These are phyloP conservation scores for Cynodonichthys magdalenae DNA, from an alignment of 2,797 vertebrate species.

Conservation along the genomic window DNA sequence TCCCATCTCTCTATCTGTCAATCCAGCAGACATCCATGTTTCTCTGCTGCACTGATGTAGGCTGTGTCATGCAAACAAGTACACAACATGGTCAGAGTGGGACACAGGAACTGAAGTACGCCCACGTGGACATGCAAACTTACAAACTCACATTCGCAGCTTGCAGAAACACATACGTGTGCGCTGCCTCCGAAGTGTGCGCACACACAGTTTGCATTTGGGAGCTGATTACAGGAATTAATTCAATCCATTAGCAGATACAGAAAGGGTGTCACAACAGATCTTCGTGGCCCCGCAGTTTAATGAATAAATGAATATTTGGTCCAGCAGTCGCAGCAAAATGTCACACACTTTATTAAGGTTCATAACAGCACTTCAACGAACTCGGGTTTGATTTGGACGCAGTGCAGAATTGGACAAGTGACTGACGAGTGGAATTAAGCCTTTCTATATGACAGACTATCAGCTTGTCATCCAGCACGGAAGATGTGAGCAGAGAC, in stretches of 20 bases:
- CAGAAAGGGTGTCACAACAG: conserved; percentile 76
- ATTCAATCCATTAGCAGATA: conserved; percentile 80
- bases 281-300: conserved; percentile 73
- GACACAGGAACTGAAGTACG: conserved; percentile 19
- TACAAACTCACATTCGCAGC: conserved; percentile 37
- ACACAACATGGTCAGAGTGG: conserved; percentile 35
- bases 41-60: conserved; percentile 60
- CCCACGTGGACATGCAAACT: conserved; percentile 41
- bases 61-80: conserved; percentile 64
- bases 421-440: conserved; percentile 73
- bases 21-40: conserved; percentile 66
- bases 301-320: conserved; percentile 89
- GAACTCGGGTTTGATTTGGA: conserved; percentile 70
- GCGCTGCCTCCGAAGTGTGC: neutral
- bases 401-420: conserved; percentile 67
- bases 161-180: conserved; percentile 13
- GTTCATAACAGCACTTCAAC: conserved; percentile 68
- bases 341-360: conserved; percentile 51
- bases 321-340: conserved; percentile 69
- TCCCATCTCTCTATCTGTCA: conserved; percentile 76
- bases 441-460: conserved; percentile 64
- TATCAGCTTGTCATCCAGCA: conserved; percentile 64
- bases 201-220: conserved; percentile 24
- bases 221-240: conserved; percentile 77
- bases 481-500: conserved; percentile 43